phyloP scores from a whole-genome alignment of 2,797 vertebrate genomes.

The Coregonus ussuriensis region DNA sequence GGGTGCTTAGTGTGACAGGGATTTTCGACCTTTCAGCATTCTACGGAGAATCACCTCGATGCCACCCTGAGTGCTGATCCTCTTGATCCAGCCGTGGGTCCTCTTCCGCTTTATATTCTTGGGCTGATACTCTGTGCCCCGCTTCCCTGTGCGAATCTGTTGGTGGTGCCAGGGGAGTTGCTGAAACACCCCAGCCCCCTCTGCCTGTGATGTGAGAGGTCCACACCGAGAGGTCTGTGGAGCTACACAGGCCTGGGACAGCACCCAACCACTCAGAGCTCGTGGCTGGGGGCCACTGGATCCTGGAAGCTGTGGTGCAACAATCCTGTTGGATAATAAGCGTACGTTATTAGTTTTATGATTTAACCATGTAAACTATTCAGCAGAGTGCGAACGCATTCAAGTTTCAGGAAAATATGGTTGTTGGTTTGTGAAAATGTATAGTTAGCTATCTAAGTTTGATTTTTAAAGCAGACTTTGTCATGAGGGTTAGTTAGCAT shows the following conservation, averaged over 20 bases:
- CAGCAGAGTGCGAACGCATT: neutral
- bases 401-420: neutral
- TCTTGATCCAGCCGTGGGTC: conserved; percentile 91
- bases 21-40: conserved; percentile 90
- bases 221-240: conserved; percentile 44
- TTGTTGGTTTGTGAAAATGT: no score
- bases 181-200: conserved; percentile 56
- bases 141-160: conserved; percentile 78
- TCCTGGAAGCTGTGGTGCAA: conserved; percentile 5
- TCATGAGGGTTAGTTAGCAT: no score
- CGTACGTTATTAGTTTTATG: neutral
- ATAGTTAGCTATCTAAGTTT: no score
- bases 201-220: conserved; percentile 49
- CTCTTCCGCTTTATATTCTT: conserved; percentile 91
- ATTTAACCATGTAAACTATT: neutral
- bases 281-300: conserved; percentile 35
- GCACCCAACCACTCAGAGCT: conserved; percentile 61
- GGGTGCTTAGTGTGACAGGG: conserved; percentile 79
- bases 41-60: conserved; percentile 88
- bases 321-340: conserved; percentile 39
- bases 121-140: conserved; percentile 93
- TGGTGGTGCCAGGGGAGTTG: conserved; percentile 69
- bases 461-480: no score
- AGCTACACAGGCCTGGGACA: conserved; percentile 37
- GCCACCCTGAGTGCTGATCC: conserved; percentile 78